phyloP scores from a whole-genome alignment of 1,140 invertebrate species.

The Drosophila neocordata region DNA sequence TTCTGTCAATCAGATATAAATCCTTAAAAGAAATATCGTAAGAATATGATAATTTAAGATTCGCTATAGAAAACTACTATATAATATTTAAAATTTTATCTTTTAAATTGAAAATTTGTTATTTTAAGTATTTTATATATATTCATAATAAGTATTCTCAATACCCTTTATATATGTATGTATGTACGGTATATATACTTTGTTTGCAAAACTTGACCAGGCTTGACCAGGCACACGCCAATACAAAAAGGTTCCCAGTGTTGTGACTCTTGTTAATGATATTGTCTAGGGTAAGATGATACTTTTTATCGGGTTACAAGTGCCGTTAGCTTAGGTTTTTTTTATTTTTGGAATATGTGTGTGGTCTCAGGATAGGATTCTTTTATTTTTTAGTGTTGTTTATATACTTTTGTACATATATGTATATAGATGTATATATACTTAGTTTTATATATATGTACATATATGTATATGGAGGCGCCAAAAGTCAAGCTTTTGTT shows the following conservation, averaged over 20 bases:
- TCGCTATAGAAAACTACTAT: no score
- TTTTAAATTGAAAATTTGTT: no score
- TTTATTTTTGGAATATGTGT: slow-evolving; percentile 17
- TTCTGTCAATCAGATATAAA: no score
- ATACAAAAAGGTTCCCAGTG: slow-evolving; percentile 70
- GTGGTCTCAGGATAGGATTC: slow-evolving; percentile 26
- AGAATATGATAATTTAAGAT: no score
- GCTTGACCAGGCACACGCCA: slow-evolving; percentile 79
- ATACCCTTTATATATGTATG: no score
- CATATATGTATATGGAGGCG: slow-evolving; percentile 20
- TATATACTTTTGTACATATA: background rate
- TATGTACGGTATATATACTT: background rate
- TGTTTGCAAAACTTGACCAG: slow-evolving; percentile 22
- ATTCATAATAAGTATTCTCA: no score
- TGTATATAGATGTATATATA: background rate
- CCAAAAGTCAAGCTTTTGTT: slow-evolving; percentile 76
- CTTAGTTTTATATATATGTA: no score
- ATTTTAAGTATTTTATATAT: no score
- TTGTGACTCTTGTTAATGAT: background rate
- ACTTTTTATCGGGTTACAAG: slow-evolving; percentile 46
- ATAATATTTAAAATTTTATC: no score
- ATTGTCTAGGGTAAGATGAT: slow-evolving; percentile 43
- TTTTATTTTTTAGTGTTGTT: background rate
- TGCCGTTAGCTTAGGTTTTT: slow-evolving; percentile 44
- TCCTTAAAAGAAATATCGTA: no score